Conservation (phyloP, 2,113 vertebrate species). For the Nycticorax nycticorax region DNA sequence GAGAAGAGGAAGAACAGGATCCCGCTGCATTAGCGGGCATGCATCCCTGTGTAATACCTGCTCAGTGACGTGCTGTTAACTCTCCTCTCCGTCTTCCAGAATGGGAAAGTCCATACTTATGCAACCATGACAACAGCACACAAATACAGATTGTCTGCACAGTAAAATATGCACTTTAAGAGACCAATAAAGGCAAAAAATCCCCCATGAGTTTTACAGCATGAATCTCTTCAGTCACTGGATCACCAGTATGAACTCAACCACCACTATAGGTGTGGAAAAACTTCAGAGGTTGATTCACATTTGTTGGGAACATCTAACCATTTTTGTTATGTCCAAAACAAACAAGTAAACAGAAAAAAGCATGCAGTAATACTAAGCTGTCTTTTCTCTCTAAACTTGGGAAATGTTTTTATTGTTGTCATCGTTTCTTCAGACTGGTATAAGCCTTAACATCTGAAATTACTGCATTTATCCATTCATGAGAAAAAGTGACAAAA, state of each 20-base stretch:
- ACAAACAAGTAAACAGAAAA: background rate
- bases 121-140: conserved; percentile 46
- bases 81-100: background rate
- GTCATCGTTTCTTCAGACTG: background rate
- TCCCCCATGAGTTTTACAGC: background rate
- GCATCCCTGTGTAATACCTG: background rate
- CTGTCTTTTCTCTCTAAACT: background rate
- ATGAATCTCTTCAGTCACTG: background rate
- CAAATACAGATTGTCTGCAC: background rate
- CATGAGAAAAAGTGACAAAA: background rate
- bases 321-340: background rate
- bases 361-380: fast-evolving
- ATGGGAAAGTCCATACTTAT: background rate
- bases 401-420: background rate
- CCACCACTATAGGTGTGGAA: background rate
- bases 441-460: background rate
- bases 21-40: background rate
- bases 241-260: background rate
- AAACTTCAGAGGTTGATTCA: background rate
- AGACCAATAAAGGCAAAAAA: background rate
- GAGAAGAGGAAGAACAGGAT: background rate
- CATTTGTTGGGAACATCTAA: background rate
- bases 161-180: background rate
- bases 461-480: background rate
- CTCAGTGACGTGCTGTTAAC: background rate